Conservation (phyloP, 2,113 vertebrate genomes). For the Xenus cinereus region DNA sequence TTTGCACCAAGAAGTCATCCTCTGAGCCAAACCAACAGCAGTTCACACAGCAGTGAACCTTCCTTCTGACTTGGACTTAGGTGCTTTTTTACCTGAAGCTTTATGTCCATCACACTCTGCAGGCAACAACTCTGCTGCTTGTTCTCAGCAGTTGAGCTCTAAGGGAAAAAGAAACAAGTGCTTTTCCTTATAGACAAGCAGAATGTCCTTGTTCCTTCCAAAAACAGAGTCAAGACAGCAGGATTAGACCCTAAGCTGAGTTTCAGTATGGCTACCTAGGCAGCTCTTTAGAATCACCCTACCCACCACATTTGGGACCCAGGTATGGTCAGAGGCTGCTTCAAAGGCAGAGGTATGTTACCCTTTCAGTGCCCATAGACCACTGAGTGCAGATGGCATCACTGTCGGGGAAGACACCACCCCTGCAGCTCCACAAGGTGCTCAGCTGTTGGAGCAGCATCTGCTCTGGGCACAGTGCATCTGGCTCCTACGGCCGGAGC, state of each 20-base stretch:
- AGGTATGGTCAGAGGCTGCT: background rate
- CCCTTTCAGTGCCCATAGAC: background rate
- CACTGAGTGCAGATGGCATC: rapidly evolving
- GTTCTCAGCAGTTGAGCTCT: background rate
- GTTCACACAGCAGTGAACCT: background rate
- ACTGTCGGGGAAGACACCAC: rapidly evolving
- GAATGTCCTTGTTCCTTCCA: background rate
- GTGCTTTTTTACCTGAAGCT: background rate
- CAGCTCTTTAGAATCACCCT: background rate
- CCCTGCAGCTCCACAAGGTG: background rate
- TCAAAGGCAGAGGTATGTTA: background rate
- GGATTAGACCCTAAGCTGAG: background rate
- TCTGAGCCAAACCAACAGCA: background rate
- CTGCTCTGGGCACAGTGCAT: background rate
- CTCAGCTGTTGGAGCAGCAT: background rate
- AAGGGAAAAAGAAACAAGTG: background rate
- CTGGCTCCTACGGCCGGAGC: background rate
- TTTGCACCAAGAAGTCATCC: background rate
- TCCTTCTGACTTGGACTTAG: background rate
- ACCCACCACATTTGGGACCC: rapidly evolving
- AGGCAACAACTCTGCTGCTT: background rate
- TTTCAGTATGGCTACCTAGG: background rate
- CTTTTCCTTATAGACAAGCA: background rate
- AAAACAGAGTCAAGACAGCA: background rate
- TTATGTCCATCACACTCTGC: background rate